phyloP scores from a whole-genome alignment of 2,797 vertebrate genomes.

The Ptychadena robeensis region DNA sequence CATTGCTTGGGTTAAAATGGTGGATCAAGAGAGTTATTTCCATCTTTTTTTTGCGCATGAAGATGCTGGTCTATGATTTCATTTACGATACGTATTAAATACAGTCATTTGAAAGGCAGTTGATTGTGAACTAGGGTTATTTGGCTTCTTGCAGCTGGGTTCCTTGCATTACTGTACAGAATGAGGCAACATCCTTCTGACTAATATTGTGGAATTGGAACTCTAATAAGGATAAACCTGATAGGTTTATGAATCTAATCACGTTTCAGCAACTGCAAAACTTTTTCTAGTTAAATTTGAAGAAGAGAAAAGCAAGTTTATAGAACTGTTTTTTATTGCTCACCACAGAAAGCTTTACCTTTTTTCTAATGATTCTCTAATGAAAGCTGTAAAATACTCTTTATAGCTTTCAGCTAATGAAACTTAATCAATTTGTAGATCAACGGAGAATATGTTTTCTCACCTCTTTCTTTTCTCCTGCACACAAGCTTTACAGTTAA shows the following conservation, averaged over 20 bases:
- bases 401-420: constrained; percentile 40
- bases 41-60: no score
- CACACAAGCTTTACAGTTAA: neutral
- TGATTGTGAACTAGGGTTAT: no score
- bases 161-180: no score
- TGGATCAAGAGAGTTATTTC: no score
- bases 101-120: no score
- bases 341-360: constrained; percentile 1
- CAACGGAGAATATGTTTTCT: constrained; percentile 10
- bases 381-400: constrained; percentile 30
- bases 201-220: no score
- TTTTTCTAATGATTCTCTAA: constrained; percentile 28
- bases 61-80: no score
- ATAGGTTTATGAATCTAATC: constrained; percentile 1
- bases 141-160: no score
- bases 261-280: neutral
- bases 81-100: no score
- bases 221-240: neutral
- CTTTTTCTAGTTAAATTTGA: constrained; percentile 5
- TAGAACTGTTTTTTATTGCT: constrained; percentile 23
- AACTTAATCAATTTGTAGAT: constrained; percentile 32
- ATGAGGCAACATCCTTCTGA: no score
- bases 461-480: neutral
- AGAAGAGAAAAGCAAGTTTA: neutral
- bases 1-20: no score